These are phyloP conservation scores for Scarus forsteni DNA, from an alignment of 2,797 vertebrate genomes.

Conservation along the genomic window DNA sequence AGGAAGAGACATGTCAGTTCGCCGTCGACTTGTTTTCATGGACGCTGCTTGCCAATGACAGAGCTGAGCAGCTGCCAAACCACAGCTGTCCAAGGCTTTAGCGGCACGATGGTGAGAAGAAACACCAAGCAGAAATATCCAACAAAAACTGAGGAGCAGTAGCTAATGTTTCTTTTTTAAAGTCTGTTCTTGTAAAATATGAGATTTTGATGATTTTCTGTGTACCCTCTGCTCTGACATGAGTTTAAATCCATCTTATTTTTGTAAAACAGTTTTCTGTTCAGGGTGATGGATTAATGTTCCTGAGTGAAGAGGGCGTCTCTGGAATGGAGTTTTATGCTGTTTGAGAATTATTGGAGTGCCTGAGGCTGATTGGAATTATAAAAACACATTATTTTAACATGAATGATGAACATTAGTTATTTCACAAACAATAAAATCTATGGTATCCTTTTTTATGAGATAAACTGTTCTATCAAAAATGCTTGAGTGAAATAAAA, in stretches of 20 bases:
- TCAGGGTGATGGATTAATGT: slow-evolving; percentile 1
- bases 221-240: not conserved
- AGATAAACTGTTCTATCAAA: no score
- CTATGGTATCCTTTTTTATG: not conserved
- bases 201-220: slow-evolving; percentile 13
- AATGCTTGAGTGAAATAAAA: no score
- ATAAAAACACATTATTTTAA: not conserved
- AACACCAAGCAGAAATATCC: slow-evolving; percentile 32
- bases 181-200: not conserved
- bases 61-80: slow-evolving; percentile 19
- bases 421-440: not conserved
- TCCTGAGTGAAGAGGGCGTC: not conserved
- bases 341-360: not conserved
- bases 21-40: slow-evolving; percentile 29
- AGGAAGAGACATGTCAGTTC: slow-evolving; percentile 51
- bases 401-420: not conserved
- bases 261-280: slow-evolving; percentile 6
- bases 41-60: slow-evolving; percentile 28
- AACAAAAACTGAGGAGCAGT: slow-evolving; percentile 6
- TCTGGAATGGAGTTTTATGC: not conserved
- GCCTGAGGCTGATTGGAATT: not conserved
- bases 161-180: not conserved
- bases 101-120: slow-evolving; percentile 30
- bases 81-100: slow-evolving; percentile 28
- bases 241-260: not conserved